Evolutionary conservation across 2,888 invertebrate genomes (phyloP), one percentile per base, ranked within the genome.

Genomic region (Dryobota labecula): DNA sequence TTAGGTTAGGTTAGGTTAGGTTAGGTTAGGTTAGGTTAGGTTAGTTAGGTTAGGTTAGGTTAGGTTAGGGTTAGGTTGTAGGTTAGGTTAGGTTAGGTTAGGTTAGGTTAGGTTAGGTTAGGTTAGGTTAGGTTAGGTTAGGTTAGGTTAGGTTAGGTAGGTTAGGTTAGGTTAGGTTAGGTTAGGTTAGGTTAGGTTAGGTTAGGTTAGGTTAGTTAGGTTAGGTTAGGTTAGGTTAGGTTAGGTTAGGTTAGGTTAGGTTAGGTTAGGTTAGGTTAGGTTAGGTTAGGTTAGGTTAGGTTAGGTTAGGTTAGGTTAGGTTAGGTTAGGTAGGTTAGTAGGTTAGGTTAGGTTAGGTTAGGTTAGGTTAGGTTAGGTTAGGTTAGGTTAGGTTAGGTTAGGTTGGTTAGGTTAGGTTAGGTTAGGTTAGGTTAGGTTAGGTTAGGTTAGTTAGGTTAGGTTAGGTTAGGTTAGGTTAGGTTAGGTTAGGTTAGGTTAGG

Each of bases 131-230:
- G 81, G 81, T 78, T 78, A 74, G 76, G 78, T 78, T 81, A 76
- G 81, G 80, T 80, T 80, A 78, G 78, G 73, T 76, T 76, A 76
- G 80, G 80, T 80, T 76, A 72, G 73, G 72, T 74, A 57, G 69
- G 72, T 70, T 73, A 27, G 66, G 84, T 84, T 82, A 81, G 83
- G 83, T 82, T 84, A 78, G 82, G 82, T 82, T 82, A 80, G 80
- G 68, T 68, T 61, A 68, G 65, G n/a, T 61, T 61, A 61, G 61
- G 68, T 61, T 61, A 61, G 61, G 68, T 61, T 61, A 61, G 61
- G 68, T 61, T 61, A 61, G 61, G 61, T 61, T 53, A 54, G 61
- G 61, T 61, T 53, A 61, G 61, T 61, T 54, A 54, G 84, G 65
- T 66, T 78, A 78, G 76, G 78, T 74, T 76, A 78, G 81, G 80